phyloP scores from a whole-genome alignment of 1,140 invertebrate genomes.

The Chionoecetes opilio region DNA sequence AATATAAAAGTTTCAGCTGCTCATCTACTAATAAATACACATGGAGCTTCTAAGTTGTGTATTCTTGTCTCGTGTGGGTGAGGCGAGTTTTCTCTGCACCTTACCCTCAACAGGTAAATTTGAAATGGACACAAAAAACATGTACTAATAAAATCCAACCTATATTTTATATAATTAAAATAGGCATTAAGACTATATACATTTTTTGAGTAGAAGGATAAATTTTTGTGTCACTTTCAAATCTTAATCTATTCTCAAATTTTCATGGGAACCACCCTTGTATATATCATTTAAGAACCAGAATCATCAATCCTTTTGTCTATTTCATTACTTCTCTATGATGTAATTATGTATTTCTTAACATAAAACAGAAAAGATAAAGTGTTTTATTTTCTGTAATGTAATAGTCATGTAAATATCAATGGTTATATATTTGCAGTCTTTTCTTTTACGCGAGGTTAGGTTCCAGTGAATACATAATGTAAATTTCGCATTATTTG shows the following conservation, averaged over 20 bases:
- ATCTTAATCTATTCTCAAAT: conserved; percentile 64
- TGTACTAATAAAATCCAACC: conserved; percentile 62
- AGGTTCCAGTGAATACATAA: too few relatives aligned
- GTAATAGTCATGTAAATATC: too few relatives aligned
- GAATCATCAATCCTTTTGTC: conserved; percentile 77
- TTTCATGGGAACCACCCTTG: conserved; percentile 78
- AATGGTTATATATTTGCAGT: too few relatives aligned
- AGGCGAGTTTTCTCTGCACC: conserved; percentile 36
- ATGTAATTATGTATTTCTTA: conserved; percentile 81
- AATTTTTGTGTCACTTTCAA: conserved; percentile 75
- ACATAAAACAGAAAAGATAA: conserved; percentile 76
- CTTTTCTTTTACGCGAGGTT: too few relatives aligned
- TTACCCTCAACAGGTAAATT: conserved; percentile 61
- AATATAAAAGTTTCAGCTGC: conserved; percentile 77
- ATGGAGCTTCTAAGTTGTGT: conserved; percentile 76
- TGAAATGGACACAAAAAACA: conserved; percentile 70
- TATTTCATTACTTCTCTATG: conserved; percentile 78
- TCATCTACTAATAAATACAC: conserved; percentile 77
- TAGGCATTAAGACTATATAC: conserved; percentile 48
- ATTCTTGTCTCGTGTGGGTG: conserved; percentile 35
- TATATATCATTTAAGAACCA: conserved; percentile 80
- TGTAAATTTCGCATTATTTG: too few relatives aligned
- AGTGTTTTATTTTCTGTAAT: conserved; percentile 31
- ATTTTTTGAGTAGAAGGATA: conserved; percentile 21
- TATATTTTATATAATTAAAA: conserved; percentile 75